phyloP scores from a whole-genome alignment of 2,797 vertebrate species.

The Takifugu ocellatus region DNA sequence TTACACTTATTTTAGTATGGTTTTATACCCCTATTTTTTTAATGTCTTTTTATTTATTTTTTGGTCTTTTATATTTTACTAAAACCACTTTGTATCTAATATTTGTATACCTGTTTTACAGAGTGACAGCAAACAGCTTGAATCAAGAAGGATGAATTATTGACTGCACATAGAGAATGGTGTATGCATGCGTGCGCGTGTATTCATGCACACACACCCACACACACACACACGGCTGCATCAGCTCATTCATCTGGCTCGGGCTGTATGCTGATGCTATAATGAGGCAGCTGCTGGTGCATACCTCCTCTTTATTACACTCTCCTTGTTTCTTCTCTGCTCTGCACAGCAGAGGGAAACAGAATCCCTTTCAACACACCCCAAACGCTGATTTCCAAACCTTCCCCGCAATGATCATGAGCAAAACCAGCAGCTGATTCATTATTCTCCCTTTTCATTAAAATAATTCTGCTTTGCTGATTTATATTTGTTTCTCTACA shows the following conservation, averaged over 20 bases:
- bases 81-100: too few species aligned
- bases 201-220: neutral
- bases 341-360: slow-evolving; percentile 23
- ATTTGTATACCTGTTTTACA: too few species aligned
- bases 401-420: slow-evolving; percentile 12
- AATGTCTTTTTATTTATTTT: too few species aligned
- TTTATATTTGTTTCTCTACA: slow-evolving; percentile 29
- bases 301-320: slow-evolving; percentile 52
- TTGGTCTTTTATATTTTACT: too few species aligned
- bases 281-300: slow-evolving; percentile 51
- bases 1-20: too few species aligned
- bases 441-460: slow-evolving; percentile 22
- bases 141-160: neutral
- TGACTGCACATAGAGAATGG: slow-evolving; percentile 5
- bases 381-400: neutral
- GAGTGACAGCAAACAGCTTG: too few species aligned
- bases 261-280: slow-evolving; percentile 40
- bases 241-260: slow-evolving; percentile 49
- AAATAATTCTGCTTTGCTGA: slow-evolving; percentile 17
- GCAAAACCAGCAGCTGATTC: slow-evolving; percentile 9
- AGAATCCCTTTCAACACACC: slow-evolving; percentile 27
- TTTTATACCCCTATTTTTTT: too few species aligned
- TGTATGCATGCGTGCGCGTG: neutral
- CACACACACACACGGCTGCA: slow-evolving; percentile 21
- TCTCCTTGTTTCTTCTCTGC: slow-evolving; percentile 10